Evolutionary conservation across 2,113 vertebrate species (phyloP).

Genomic region (Cebus imitator): DNA sequence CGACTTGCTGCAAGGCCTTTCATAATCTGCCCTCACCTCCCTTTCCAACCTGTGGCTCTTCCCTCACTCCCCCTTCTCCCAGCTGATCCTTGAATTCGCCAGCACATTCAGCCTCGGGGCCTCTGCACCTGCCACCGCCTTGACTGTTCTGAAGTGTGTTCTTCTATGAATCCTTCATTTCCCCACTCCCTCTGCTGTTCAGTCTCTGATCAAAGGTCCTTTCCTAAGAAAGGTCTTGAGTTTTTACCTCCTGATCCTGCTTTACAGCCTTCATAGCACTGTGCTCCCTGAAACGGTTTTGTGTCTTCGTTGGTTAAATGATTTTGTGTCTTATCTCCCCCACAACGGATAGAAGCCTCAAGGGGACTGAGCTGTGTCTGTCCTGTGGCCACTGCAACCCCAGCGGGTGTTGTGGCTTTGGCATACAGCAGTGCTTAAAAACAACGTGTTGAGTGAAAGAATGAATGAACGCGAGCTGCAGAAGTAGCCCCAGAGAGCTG

Average conservation of each 20-base stretch:
- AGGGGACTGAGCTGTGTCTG: background rate
- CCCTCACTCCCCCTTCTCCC: background rate
- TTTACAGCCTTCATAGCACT: background rate
- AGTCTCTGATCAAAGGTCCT: background rate
- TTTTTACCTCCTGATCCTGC: background rate
- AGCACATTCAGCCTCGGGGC: background rate
- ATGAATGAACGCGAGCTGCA: background rate
- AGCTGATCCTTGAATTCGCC: background rate
- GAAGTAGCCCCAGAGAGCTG: background rate
- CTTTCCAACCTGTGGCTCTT: background rate
- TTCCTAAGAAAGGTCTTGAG: background rate
- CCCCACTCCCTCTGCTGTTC: background rate
- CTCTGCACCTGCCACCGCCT: background rate
- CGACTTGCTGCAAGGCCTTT: background rate
- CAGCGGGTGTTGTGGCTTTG: background rate
- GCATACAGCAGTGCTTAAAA: background rate
- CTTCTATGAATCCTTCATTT: background rate
- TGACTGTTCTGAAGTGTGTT: background rate
- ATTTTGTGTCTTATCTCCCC: background rate
- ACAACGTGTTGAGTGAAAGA: background rate
- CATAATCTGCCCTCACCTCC: background rate
- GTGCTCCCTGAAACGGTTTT: conserved; percentile 20
- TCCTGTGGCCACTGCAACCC: background rate
- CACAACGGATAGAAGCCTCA: background rate
- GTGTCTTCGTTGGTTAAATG: background rate